A percentile compares a stretch with the other conserved stretches of the same genome.
Evolutionary conservation across 2,797 vertebrate genomes (phyloP).

Genomic region (Tragopan temminckii): DNA sequence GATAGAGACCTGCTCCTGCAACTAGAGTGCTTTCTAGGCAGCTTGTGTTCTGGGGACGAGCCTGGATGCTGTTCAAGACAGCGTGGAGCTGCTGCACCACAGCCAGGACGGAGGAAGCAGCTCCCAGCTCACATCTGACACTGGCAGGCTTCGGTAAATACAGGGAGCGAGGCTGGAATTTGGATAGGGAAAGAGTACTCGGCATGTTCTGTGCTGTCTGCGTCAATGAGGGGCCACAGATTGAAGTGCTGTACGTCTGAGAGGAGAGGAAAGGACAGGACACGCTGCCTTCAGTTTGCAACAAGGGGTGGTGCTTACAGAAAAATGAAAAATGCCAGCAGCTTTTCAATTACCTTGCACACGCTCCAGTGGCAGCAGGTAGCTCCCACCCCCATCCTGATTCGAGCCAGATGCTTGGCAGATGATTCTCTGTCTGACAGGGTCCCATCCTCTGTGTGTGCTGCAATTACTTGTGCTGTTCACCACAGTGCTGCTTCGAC

Average conservation of each 20-base stretch:
- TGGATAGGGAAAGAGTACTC: neutral
- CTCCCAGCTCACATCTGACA: neutral
- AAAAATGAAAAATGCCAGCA: neutral
- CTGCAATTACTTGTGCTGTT: neutral
- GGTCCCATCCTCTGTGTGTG: neutral
- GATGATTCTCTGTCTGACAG: neutral
- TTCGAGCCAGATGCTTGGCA: constrained; percentile 32
- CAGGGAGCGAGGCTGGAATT: neutral
- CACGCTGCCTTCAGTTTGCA: neutral
- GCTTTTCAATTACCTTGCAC: neutral
- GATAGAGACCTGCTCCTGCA: too few relatives aligned
- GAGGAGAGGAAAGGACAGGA: neutral
- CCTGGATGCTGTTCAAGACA: neutral
- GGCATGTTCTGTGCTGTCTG: rapidly evolving
- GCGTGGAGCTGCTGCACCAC: rapidly evolving
- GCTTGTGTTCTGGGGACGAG: too few relatives aligned
- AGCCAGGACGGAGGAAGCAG: neutral
- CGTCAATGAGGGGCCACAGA: rapidly evolving
- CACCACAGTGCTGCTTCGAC: rapidly evolving
- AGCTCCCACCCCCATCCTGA: neutral
- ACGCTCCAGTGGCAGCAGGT: neutral
- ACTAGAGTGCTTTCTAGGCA: too few relatives aligned
- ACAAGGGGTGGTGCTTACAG: neutral
- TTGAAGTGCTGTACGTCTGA: neutral
- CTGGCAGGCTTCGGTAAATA: neutral